These are phyloP conservation scores for Muschampia plurimacula DNA, from an alignment of 2,888 invertebrate species.

Conservation along the genomic window DNA sequence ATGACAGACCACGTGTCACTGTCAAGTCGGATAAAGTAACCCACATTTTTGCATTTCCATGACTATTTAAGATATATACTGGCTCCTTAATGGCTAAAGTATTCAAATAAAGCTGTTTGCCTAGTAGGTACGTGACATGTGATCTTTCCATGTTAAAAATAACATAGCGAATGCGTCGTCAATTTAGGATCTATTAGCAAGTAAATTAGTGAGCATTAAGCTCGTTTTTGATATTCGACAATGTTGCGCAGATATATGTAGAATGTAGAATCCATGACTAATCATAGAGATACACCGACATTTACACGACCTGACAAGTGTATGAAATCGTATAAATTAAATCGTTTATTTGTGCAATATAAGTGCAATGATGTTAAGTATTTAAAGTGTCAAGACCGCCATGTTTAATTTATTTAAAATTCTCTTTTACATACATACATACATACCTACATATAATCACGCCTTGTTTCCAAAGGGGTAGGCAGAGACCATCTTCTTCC, in stretches of 20 bases:
- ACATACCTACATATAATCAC: too few relatives aligned
- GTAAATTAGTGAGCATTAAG: neutral
- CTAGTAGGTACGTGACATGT: constrained; percentile 42
- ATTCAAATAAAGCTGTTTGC: constrained; percentile 51
- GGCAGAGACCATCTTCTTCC: too few relatives aligned
- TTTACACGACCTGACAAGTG: too few relatives aligned
- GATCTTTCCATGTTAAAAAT: constrained; percentile 19
- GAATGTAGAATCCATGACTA: too few relatives aligned
- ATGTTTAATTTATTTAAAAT: too few relatives aligned
- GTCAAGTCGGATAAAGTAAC: constrained; percentile 27
- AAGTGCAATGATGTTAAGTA: too few relatives aligned
- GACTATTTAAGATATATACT: constrained; percentile 18
- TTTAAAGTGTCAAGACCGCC: too few relatives aligned
- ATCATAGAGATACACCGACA: neutral
- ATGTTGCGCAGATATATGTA: too few relatives aligned
- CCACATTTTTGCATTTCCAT: constrained; percentile 31
- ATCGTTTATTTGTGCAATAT: too few relatives aligned
- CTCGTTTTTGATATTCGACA: neutral
- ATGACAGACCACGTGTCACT: constrained; percentile 27
- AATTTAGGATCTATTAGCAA: constrained; percentile 15
- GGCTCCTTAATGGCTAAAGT: constrained; percentile 45
- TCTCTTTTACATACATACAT: too few relatives aligned
- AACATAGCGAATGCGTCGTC: neutral
- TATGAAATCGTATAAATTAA: too few relatives aligned
- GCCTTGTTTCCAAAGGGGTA: too few relatives aligned